These are phyloP conservation scores for Lepidochitona cinerea DNA, from an alignment of 2,888 invertebrate species.

Conservation along the genomic window DNA sequence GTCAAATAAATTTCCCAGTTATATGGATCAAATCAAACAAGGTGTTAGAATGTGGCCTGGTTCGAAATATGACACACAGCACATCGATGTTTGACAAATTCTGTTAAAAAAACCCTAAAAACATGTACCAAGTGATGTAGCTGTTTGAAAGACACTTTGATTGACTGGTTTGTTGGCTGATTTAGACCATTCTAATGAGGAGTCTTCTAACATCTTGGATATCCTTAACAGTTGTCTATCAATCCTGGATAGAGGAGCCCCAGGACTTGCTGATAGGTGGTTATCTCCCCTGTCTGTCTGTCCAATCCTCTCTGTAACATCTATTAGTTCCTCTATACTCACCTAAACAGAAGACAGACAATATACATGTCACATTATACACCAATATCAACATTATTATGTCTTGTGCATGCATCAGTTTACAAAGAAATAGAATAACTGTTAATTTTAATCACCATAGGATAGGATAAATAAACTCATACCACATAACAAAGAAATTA, in stretches of 20 bases:
- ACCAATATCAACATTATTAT: not conserved
- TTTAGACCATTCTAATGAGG: constrained; percentile 21
- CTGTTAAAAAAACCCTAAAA: no score
- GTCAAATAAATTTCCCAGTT: no score
- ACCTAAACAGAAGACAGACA: constrained; percentile 16
- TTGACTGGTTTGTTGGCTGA: not conserved
- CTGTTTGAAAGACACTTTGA: no score
- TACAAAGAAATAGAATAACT: no score
- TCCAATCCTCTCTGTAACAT: constrained; percentile 18
- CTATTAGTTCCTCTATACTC: constrained; percentile 40
- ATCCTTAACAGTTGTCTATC: constrained; percentile 61
- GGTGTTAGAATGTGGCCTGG: no score
- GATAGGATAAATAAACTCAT: no score
- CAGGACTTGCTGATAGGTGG: not conserved
- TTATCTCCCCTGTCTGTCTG: not conserved
- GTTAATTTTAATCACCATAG: no score
- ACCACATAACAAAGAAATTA: no score
- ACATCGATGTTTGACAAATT: no score
- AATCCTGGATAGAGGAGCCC: constrained; percentile 14
- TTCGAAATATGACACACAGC: no score
- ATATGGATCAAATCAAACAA: no score
- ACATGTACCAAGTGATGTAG: no score
- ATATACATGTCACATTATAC: not conserved
- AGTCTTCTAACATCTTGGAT: constrained; percentile 59
- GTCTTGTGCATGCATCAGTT: not conserved